Base-by-base conservation (phyloP, 2,797 vertebrate genomes). In the Loris lydekkerianus region DNA sequence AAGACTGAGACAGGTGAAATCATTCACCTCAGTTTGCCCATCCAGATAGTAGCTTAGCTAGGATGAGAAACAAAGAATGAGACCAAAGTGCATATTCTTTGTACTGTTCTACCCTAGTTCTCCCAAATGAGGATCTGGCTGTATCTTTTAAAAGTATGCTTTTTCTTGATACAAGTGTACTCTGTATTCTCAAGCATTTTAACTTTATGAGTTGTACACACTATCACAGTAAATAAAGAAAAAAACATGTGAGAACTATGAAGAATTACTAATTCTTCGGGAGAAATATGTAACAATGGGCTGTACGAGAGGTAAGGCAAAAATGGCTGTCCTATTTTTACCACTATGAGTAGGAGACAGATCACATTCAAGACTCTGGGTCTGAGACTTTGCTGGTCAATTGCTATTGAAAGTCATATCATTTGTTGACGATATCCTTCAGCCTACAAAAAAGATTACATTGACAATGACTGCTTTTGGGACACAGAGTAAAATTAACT, bases 401-500 rank as follows among this genome's bases (percentile, higher is more conserved):
- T 98, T 53, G 96, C 97, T 98, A 98, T 97, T 97, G 97, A 98
- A 98, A 98, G 95, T 98, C 97, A 97, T 95, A 98, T 98, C 97
- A 97, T 98, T 98, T 98, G 97, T 97, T 96, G 98, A 98, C 95
- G 89, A 96, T 98, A 98, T 87, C 98, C 96, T 98, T 98, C 98
- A 98, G 96, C 92, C 97, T 97, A 94, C 86, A 98, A 98, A 98
- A 98, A 98, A 96, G 97, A 98, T 98, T 98, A 90, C 96, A 97
- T 96, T 98, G 98, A 98, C 98, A 98, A 96, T 98, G 98, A 98
- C 98, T 98, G 98, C 98, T 98, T 98, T 98, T 98, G 98, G 98
- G 98, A 98, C 97, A 98, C 97, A 98, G 98, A 98, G 98, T 98
- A 98, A 98, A 99, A 99, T 99, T 99, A 98, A 99, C 98, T 98